Evolutionary conservation across 2,888 invertebrate genomes (phyloP).

Genomic region (Meliscaeva auricollis): DNA sequence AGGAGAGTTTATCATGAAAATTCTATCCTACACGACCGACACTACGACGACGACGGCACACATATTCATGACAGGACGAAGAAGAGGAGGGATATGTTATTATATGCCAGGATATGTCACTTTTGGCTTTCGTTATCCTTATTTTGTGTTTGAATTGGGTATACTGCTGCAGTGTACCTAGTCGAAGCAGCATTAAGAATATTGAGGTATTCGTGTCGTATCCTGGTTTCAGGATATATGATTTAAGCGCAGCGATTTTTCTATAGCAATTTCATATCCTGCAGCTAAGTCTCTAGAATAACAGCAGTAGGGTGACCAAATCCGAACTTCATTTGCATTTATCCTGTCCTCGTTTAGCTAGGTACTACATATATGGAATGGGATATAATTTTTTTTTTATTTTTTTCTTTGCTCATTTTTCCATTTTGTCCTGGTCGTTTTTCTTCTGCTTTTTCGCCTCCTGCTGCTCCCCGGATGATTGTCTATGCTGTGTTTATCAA

Average conservation of each 20-base stretch:
- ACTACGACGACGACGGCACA: constrained; percentile 1
- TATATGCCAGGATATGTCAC: constrained; percentile 65
- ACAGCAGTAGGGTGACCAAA: constrained; percentile 66
- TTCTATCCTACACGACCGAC: constrained; percentile 13
- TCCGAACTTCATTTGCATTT: constrained; percentile 71
- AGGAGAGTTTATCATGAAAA: constrained; percentile 6
- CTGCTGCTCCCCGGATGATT: constrained; percentile 30
- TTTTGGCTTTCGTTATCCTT: constrained; percentile 58
- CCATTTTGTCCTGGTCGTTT: constrained; percentile 19
- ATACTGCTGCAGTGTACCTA: constrained; percentile 11
- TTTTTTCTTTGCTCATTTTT: background rate
- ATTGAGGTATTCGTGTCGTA: constrained; percentile 74
- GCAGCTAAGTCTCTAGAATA: constrained; percentile 50
- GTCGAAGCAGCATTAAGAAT: no score
- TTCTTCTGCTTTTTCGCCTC: constrained; percentile 2
- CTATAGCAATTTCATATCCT: constrained; percentile 40
- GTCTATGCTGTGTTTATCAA: constrained; percentile 45
- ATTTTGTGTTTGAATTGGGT: constrained; percentile 55
- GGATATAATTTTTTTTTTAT: constrained; percentile 4
- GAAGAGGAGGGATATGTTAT: constrained; percentile 43
- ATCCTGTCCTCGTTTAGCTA: constrained; percentile 18
- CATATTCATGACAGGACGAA: constrained; percentile 17
- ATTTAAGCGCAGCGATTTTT: constrained; percentile 40
- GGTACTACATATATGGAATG: no score
- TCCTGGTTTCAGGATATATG: constrained; percentile 66